These are phyloP conservation scores for Sylvilagus floridanus DNA, from an alignment of 2,797 vertebrate species.

Conservation along the genomic window DNA sequence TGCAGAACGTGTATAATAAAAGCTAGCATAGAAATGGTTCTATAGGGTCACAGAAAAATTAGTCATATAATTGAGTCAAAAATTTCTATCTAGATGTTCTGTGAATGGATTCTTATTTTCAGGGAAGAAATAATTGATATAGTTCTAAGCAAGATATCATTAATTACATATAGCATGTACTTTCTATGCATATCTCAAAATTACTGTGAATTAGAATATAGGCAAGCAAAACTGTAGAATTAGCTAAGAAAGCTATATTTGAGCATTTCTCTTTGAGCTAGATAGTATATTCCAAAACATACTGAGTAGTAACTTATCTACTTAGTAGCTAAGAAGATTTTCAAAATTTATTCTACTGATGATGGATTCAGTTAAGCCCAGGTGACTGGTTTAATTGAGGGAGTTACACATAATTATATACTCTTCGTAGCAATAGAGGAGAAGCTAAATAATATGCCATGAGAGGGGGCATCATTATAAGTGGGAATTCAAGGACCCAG, in stretches of 20 bases:
- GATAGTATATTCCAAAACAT: not conserved
- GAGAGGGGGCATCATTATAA: not conserved
- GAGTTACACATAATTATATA: not conserved
- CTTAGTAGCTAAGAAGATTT: not conserved
- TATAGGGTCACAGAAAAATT: not conserved
- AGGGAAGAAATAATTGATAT: not conserved
- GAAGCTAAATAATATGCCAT: not conserved
- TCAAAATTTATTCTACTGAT: constrained; percentile 1
- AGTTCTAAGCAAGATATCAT: no score
- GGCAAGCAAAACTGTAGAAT: not conserved
- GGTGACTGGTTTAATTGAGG: not conserved
- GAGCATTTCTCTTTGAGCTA: not conserved
- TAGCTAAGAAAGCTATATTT: not conserved
- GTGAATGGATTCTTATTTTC: not conserved
- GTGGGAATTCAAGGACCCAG: not conserved
- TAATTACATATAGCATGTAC: no score
- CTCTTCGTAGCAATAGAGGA: not conserved
- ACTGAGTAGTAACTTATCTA: not conserved
- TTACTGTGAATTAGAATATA: not conserved
- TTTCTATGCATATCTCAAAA: no score
- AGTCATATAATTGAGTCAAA: not conserved
- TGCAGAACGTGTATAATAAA: not conserved
- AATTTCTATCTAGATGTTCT: not conserved
- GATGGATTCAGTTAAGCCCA: not conserved
- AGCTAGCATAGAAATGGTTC: not conserved